Conservation (phyloP, 2,888 invertebrate species). For the Drosophila vallismaia region DNA sequence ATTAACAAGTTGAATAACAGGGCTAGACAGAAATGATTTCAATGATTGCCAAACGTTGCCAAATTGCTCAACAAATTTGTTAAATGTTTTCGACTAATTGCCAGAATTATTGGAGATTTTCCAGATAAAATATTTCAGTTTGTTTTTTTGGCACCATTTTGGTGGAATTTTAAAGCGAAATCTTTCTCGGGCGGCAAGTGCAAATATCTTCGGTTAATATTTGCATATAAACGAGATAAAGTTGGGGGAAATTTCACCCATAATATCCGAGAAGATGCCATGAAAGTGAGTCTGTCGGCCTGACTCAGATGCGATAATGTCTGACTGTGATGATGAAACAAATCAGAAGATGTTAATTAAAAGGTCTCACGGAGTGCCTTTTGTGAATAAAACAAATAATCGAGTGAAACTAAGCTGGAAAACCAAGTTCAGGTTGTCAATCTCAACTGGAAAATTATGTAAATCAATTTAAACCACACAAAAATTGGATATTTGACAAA, state of each 20-base stretch:
- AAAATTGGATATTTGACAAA: conserved; percentile 21
- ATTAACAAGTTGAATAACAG: conserved; percentile 13
- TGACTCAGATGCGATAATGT: conserved; percentile 37
- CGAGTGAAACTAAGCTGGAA: conserved; percentile 66
- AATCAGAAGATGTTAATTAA: conserved; percentile 41
- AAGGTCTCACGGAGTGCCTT: not conserved
- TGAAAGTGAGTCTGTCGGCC: conserved; percentile 27
- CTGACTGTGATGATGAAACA: conserved; percentile 29
- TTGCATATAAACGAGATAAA: conserved; percentile 36
- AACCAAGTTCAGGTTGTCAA: conserved; percentile 41
- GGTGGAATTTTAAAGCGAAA: conserved; percentile 50
- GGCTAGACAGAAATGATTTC: conserved; percentile 29
- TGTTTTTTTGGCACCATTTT: conserved; percentile 48
- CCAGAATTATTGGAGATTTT: conserved; percentile 7
- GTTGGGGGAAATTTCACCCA: conserved; percentile 41
- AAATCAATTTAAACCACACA: conserved; percentile 31
- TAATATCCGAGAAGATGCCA: conserved; percentile 23
- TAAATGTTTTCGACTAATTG: conserved; percentile 16
- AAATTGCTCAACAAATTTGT: conserved; percentile 18
- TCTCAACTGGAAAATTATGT: conserved; percentile 28
- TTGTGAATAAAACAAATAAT: conserved; percentile 16
- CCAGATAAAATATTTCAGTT: conserved; percentile 4
- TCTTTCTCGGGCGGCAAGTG: conserved; percentile 37
- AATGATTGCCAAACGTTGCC: conserved; percentile 4
- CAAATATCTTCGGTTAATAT: conserved; percentile 55